Evolutionary conservation across 1,140 invertebrate species (phyloP).

Genomic region (Zaprionus lachaisei): DNA sequence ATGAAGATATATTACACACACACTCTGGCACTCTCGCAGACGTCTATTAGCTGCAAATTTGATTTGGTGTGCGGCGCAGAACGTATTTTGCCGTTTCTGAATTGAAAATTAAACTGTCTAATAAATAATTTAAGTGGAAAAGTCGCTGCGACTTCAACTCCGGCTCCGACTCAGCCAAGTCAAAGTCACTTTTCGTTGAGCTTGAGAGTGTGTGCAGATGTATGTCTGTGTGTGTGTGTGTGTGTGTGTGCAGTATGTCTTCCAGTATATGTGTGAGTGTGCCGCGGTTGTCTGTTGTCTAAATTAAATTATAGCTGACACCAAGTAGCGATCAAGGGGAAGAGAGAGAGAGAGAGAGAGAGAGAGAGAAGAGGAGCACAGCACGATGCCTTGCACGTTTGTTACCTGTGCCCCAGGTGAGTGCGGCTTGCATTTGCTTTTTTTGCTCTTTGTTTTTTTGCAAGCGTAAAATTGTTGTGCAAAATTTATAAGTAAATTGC

Average conservation of each 20-base stretch:
- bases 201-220: background rate
- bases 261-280: slow-evolving; percentile 15
- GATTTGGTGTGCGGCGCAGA: slow-evolving; percentile 19
- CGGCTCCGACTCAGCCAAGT: slow-evolving; percentile 10
- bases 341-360: background rate
- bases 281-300: slow-evolving; percentile 49
- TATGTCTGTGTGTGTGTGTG: background rate
- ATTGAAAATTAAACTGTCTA: slow-evolving; percentile 58
- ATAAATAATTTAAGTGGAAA: slow-evolving; percentile 51
- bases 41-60: slow-evolving; percentile 23
- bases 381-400: background rate
- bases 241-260: slow-evolving; percentile 18
- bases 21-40: background rate
- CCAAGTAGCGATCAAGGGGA: background rate
- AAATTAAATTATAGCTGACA: slow-evolving; percentile 60
- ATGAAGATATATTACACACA: background rate
- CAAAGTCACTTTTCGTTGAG: slow-evolving; percentile 28
- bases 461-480: slow-evolving; percentile 50
- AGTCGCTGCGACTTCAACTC: slow-evolving; percentile 27
- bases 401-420: slow-evolving; percentile 16
- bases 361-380: background rate
- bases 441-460: slow-evolving; percentile 4
- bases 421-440: slow-evolving; percentile 31
- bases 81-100: slow-evolving; percentile 37
- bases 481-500: slow-evolving; percentile 59